A percentile compares a stretch with the other conserved stretches of the same genome.
Conservation (phyloP, 2,797 vertebrate genomes). For the Setipinna tenuifilis region DNA sequence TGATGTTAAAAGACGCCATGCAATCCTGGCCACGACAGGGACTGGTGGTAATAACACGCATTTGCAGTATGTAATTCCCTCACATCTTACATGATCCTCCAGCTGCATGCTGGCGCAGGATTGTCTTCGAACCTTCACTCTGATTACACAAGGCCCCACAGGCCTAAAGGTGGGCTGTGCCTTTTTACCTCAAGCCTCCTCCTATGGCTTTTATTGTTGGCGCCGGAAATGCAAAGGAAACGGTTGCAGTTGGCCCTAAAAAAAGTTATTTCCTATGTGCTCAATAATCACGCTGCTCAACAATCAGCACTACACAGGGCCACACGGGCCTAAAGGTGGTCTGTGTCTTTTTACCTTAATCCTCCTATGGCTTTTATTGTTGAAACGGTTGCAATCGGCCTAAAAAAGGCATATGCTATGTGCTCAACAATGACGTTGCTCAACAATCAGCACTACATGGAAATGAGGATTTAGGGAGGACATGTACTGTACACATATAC, state of each 20-base stretch:
- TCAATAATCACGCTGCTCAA: neutral
- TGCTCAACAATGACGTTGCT: neutral
- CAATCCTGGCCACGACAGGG: neutral
- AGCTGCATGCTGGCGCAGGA: neutral
- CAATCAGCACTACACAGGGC: neutral
- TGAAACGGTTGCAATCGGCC: neutral
- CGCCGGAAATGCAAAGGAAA: neutral
- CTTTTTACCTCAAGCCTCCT: neutral
- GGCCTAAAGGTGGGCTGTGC: neutral
- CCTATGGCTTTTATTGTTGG: neutral
- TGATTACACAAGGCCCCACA: neutral
- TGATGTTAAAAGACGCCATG: neutral
- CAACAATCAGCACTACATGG: neutral
- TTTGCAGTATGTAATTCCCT: neutral
- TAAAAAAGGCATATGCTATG: neutral
- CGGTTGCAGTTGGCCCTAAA: neutral
- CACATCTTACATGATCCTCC: neutral
- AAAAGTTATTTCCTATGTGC: neutral
- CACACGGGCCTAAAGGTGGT: neutral
- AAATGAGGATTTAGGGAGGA: neutral
- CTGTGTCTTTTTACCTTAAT: neutral
- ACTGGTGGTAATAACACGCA: neutral
- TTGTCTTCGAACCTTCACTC: neutral
- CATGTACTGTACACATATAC: neutral
- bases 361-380: neutral